Percentiles rank a stretch among this genome's conserved stretches.
phyloP scores from a whole-genome alignment of 2,113 vertebrate species.

The Antigone vipio region DNA sequence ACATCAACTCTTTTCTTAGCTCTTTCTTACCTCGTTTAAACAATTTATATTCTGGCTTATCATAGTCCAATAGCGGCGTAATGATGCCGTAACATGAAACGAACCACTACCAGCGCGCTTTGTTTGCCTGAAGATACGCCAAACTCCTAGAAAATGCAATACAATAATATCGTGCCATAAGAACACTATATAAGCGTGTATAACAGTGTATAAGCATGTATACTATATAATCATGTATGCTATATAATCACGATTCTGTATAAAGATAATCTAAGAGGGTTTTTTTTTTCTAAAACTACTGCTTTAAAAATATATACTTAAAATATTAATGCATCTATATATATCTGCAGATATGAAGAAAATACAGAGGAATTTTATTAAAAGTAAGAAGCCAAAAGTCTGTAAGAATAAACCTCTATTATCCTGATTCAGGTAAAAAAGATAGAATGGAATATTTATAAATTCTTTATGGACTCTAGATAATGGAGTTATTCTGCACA shows the following conservation, averaged over 20 bases:
- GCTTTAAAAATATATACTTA: background rate
- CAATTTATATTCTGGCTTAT: background rate
- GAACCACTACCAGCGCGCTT: background rate
- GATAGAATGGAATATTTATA: background rate
- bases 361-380: background rate
- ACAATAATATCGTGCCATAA: background rate
- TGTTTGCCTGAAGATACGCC: background rate
- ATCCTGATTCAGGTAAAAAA: background rate
- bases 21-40: background rate
- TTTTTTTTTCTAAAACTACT: background rate
- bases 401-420: background rate
- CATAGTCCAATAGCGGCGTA: background rate
- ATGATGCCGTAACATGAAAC: accelerated
- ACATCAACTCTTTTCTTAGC: background rate
- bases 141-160: background rate
- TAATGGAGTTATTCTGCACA: background rate
- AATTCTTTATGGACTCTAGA: background rate
- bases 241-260: background rate
- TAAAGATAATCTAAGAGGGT: accelerated
- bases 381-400: background rate
- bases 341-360: background rate
- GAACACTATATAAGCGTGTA: background rate
- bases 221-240: background rate
- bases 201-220: background rate
- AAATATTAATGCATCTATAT: background rate